These are phyloP conservation scores for Struthidea cinerea DNA, from an alignment of 2,113 vertebrate species.

Conservation along the genomic window DNA sequence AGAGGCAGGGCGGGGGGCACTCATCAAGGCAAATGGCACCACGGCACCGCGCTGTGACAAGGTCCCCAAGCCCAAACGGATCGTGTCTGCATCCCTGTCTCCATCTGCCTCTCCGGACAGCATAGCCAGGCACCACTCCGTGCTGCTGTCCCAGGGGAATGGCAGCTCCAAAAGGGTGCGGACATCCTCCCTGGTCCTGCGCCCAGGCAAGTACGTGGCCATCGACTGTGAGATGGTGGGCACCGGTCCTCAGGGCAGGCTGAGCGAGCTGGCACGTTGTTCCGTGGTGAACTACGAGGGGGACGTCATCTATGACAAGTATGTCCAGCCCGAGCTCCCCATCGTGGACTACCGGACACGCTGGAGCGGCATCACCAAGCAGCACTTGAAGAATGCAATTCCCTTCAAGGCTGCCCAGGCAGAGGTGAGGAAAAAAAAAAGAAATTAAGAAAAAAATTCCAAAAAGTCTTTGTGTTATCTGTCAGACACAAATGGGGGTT, in stretches of 20 bases:
- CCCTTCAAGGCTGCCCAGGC: conserved; percentile 81
- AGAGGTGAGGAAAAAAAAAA: conserved; percentile 61
- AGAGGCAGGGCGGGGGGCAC: accelerated
- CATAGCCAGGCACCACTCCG: neutral
- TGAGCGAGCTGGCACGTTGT: conserved; percentile 88
- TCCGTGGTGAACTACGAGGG: conserved; percentile 86
- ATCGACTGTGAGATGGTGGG: conserved; percentile 99
- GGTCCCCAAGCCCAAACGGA: neutral
- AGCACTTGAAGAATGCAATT: conserved; percentile 78
- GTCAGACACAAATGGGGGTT: neutral
- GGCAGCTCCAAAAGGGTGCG: conserved; percentile 36
- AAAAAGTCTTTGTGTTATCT: accelerated
- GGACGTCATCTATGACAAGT: conserved; percentile 87
- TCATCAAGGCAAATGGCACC: neutral
- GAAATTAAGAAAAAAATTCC: too few species aligned
- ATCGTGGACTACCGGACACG: conserved; percentile 85
- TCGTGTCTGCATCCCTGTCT: accelerated
- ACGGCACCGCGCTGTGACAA: accelerated
- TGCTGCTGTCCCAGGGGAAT: conserved; percentile 37
- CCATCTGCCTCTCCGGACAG: neutral
- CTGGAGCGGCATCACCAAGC: conserved; percentile 88
- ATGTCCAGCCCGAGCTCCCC: conserved; percentile 78
- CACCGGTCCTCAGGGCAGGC: conserved; percentile 80
- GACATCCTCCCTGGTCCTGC: neutral
- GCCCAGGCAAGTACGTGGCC: conserved; percentile 74